Conservation (phyloP, 2,113 vertebrate species). For the Loxodonta africana region DNA sequence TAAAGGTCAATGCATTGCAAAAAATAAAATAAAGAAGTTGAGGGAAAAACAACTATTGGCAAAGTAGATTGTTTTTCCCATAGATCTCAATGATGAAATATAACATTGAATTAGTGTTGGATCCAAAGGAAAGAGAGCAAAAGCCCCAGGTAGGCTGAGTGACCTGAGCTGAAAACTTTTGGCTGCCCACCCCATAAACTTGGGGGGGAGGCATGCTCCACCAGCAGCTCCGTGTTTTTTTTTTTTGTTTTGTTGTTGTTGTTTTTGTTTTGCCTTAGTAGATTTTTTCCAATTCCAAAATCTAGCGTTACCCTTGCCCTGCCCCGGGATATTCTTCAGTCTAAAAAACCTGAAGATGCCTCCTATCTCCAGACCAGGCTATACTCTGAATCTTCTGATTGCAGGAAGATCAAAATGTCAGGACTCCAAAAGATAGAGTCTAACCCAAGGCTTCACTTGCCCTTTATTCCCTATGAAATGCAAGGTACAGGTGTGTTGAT, state of each 20-base stretch:
- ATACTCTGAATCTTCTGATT: constrained; percentile 6
- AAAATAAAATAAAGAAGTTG: not conserved
- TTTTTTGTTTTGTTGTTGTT: no score
- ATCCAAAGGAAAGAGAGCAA: constrained; percentile 10
- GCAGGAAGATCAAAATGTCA: constrained; percentile 13
- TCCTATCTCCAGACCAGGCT: constrained; percentile 29
- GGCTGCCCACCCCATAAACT: not conserved
- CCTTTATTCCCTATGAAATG: constrained; percentile 15
- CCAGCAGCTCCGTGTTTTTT: not conserved
- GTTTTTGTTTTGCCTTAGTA: not conserved
- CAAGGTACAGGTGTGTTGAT: not conserved
- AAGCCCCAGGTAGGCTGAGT: not conserved
- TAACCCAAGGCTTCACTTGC: not conserved
- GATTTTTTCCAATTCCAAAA: constrained; percentile 23
- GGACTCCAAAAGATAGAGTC: constrained; percentile 2
- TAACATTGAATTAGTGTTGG: not conserved
- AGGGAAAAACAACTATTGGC: constrained; percentile 47
- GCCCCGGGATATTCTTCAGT: not conserved
- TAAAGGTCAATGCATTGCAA: constrained; percentile 26
- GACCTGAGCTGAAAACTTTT: constrained; percentile 53
- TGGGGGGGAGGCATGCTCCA: not conserved
- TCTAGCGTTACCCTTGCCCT: not conserved
- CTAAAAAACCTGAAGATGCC: not conserved
- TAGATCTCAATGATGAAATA: constrained; percentile 58
- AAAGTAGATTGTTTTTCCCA: constrained; percentile 38